Percentiles rank a stretch among this genome's conserved stretches.
Evolutionary conservation across 2,113 vertebrate genomes (phyloP).

Genomic region (Albula glossodonta): DNA sequence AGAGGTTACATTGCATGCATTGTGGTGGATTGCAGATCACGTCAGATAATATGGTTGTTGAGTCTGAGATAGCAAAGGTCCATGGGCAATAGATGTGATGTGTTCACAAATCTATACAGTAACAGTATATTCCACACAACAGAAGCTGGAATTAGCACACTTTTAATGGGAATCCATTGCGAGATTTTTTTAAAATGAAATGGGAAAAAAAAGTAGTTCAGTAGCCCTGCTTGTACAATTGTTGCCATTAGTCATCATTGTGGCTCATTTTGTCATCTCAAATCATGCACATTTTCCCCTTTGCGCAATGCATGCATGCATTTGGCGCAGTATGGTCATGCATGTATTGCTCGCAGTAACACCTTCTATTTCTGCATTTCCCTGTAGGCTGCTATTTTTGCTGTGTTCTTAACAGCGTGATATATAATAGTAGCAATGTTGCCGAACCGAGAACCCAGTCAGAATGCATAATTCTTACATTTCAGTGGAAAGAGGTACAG

Average conservation of each 20-base stretch:
- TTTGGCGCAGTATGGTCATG: conserved; percentile 38
- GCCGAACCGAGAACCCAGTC: neutral
- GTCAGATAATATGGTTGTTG: neutral
- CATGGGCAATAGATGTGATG: neutral
- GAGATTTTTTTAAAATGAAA: neutral
- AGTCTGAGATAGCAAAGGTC: neutral
- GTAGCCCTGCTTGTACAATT: conserved; percentile 20
- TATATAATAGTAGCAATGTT: neutral
- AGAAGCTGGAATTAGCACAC: conserved; percentile 17
- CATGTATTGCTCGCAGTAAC: conserved; percentile 22
- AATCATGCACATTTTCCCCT: conserved; percentile 41
- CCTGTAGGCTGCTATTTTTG: neutral
- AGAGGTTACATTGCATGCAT: neutral
- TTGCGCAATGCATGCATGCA: conserved; percentile 44
- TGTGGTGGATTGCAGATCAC: neutral
- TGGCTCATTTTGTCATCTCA: conserved; percentile 33
- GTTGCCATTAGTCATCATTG: conserved; percentile 17
- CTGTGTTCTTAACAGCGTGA: neutral
- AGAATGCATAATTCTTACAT: neutral
- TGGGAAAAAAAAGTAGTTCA: conserved; percentile 34
- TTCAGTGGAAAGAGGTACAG: conserved; percentile 6
- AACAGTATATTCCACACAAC: conserved; percentile 28
- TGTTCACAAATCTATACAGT: neutral
- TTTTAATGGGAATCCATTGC: conserved; percentile 24
- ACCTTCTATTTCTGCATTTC: conserved; percentile 20